A percentile compares a stretch with the other conserved stretches of the same genome.
These are phyloP conservation scores for Lymantria monacha DNA, from an alignment of 2,888 invertebrate genomes.

Conservation along the genomic window DNA sequence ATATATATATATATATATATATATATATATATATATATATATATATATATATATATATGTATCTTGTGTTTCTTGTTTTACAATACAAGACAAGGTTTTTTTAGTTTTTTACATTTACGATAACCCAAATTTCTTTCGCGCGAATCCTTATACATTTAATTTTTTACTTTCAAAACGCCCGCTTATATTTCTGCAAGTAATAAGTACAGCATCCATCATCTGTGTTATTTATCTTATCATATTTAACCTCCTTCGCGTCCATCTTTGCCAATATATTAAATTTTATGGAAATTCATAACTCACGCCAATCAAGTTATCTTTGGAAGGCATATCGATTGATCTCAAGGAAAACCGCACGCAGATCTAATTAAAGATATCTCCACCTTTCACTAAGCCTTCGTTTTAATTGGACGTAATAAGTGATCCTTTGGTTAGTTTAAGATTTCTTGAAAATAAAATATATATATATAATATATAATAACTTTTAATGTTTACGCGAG, in stretches of 20 bases:
- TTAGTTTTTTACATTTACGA: too few species aligned
- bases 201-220: not conserved
- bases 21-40: too few species aligned
- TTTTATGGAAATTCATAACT: constrained; percentile 28
- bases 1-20: too few species aligned
- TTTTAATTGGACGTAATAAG: constrained; percentile 23
- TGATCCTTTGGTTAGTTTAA: constrained; percentile 22
- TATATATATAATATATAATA: not conserved
- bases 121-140: too few species aligned
- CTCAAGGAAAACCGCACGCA: constrained; percentile 45
- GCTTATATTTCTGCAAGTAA: not conserved
- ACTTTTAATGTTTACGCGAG: too few species aligned
- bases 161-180: too few species aligned
- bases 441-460: not conserved
- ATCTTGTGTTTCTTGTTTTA: too few species aligned
- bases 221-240: not conserved
- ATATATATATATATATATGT: too few species aligned
- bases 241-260: not conserved
- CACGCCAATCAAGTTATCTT: constrained; percentile 25
- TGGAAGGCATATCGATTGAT: constrained; percentile 29
- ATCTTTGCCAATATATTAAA: not conserved
- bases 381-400: constrained; percentile 44
- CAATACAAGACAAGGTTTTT: too few species aligned
- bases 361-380: constrained; percentile 48
- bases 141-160: too few species aligned